These are phyloP conservation scores for Bombus sylvicola DNA, from an alignment of 1,140 invertebrate species.

Conservation along the genomic window DNA sequence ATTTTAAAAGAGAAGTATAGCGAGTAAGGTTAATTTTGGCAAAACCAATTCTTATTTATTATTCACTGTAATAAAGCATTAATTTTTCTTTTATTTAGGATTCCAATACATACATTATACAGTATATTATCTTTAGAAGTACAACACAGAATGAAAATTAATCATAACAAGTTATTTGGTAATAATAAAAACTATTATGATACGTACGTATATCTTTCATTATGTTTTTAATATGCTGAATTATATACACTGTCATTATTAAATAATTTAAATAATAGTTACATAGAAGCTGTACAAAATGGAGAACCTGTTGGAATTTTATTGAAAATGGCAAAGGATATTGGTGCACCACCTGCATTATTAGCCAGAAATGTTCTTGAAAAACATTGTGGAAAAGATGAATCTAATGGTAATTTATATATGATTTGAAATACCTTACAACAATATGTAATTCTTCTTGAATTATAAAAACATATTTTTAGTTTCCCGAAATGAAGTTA, in stretches of 20 bases:
- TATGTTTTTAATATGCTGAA: not conserved
- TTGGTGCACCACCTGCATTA: slow-evolving; percentile 85
- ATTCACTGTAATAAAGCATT: not conserved
- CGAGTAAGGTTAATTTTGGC: slow-evolving; percentile 58
- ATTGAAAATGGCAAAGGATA: slow-evolving; percentile 83
- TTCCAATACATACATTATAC: slow-evolving; percentile 81
- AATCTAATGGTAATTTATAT: slow-evolving; percentile 62
- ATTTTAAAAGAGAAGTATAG: slow-evolving; percentile 67
- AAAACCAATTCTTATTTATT: not conserved
- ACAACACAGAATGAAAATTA: slow-evolving; percentile 80
- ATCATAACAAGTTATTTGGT: slow-evolving; percentile 67
- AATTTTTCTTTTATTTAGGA: slow-evolving; percentile 69
- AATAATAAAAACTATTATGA: slow-evolving; percentile 64
- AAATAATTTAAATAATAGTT: slow-evolving; percentile 60
- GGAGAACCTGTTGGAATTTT: slow-evolving; percentile 83
- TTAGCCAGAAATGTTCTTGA: slow-evolving; percentile 87
- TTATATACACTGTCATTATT: not conserved
- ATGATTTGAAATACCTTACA: slow-evolving; percentile 17
- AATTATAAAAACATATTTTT: slow-evolving; percentile 43
- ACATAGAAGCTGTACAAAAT: slow-evolving; percentile 64
- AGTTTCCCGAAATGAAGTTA: slow-evolving; percentile 78
- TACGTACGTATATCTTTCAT: slow-evolving; percentile 55
- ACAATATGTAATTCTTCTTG: not conserved
- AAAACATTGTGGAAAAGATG: slow-evolving; percentile 80
- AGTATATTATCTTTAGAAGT: slow-evolving; percentile 83